phyloP scores from a whole-genome alignment of 1,140 invertebrate species.

The Phthorimaea operculella region DNA sequence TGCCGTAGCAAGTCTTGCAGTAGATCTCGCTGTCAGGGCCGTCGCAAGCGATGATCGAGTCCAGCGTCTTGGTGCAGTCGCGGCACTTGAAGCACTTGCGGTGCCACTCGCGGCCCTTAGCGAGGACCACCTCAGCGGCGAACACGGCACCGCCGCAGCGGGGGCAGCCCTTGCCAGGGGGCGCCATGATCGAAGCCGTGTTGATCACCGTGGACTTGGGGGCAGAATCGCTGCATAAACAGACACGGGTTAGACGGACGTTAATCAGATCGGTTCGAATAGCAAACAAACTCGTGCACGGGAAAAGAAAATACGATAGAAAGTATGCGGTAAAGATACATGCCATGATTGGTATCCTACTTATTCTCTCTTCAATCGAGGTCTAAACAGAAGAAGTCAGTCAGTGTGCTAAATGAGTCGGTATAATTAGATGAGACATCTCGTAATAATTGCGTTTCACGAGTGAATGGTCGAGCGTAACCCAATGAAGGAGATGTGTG shows the following conservation, averaged over 20 bases:
- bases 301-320: too few relatives aligned
- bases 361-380: too few relatives aligned
- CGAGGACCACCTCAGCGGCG: constrained; percentile 89
- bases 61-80: constrained; percentile 91
- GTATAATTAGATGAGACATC: neutral
- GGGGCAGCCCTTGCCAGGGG: constrained; percentile 88
- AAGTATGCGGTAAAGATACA: too few relatives aligned
- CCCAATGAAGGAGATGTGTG: constrained; percentile 30
- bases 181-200: constrained; percentile 81
- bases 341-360: too few relatives aligned
- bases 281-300: too few relatives aligned
- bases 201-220: constrained; percentile 81
- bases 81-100: constrained; percentile 98
- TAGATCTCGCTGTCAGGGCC: constrained; percentile 91
- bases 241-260: neutral
- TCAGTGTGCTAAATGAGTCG: neutral
- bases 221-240: constrained; percentile 70
- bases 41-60: constrained; percentile 93
- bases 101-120: constrained; percentile 93
- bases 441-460: neutral
- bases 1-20: constrained; percentile 92
- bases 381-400: too few relatives aligned
- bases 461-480: constrained; percentile 2
- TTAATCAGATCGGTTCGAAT: neutral
- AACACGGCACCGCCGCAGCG: constrained; percentile 91